phyloP scores from a whole-genome alignment of 2,797 vertebrate genomes.

The Microctenopoma stevenorrisi region DNA sequence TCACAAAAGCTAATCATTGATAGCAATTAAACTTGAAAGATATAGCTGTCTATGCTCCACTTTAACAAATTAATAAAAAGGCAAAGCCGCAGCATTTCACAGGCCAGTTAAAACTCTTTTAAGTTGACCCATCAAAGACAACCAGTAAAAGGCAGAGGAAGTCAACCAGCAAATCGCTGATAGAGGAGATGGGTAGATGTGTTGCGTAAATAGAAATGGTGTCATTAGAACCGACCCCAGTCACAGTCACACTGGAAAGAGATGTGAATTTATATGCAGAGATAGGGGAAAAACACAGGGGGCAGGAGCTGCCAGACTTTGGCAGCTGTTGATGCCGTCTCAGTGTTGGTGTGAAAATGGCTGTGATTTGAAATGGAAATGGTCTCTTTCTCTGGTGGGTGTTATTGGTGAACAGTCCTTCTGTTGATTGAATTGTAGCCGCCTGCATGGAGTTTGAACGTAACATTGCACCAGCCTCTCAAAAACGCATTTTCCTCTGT shows the following conservation, averaged over 20 bases:
- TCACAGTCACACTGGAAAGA: constrained; percentile 60
- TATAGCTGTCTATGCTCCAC: constrained; percentile 10
- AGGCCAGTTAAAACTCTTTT: constrained; percentile 45
- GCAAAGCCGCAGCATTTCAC: constrained; percentile 64
- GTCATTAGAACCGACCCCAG: constrained; percentile 59
- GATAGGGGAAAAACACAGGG: constrained; percentile 31
- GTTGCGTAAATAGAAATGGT: constrained; percentile 57
- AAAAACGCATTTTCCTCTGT: constrained; percentile 53
- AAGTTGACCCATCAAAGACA: constrained; percentile 64
- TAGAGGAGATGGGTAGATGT: constrained; percentile 44
- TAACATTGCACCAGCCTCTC: constrained; percentile 44
- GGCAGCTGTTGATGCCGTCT: constrained; percentile 46
- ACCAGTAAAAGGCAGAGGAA: constrained; percentile 54
- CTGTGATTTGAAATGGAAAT: constrained; percentile 75
- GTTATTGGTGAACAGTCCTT: constrained; percentile 57
- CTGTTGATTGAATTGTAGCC: constrained; percentile 64
- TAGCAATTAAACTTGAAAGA: constrained; percentile 20
- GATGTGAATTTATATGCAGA: constrained; percentile 52
- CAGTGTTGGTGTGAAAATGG: constrained; percentile 57
- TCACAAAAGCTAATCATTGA: constrained; percentile 20
- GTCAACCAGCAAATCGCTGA: constrained; percentile 44
- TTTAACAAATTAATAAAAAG: constrained; percentile 46
- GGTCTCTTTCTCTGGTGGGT: constrained; percentile 45
- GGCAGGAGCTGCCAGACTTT: constrained; percentile 50
- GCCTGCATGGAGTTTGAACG: constrained; percentile 50